Conservation (phyloP, 37 sponge, comb jelly and placozoan genomes). For the Cladorhizidae sp. region DNA sequence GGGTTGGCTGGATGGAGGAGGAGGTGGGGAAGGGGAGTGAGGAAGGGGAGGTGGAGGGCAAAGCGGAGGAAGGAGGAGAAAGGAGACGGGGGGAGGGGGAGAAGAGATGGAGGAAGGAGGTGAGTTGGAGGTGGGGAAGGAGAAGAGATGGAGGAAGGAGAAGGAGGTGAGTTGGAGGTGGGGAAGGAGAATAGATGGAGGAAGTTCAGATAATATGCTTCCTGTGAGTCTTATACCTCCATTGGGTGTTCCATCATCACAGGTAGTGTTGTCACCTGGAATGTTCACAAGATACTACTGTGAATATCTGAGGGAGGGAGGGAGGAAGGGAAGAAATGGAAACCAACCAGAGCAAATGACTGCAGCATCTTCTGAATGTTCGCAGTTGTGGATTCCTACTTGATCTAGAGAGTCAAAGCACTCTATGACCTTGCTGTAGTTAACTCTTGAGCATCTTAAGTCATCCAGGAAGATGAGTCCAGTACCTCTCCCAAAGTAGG, state of each 20-base stretch:
- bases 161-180: no score
- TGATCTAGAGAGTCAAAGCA: neutral
- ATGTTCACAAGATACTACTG: no score
- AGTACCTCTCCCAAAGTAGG: constrained; percentile 30
- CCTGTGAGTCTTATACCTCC: constrained; percentile 33
- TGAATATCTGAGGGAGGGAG: neutral
- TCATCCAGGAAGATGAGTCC: constrained; percentile 39
- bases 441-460: neutral
- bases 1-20: constrained; percentile 9
- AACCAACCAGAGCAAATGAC: no score
- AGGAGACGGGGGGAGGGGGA: no score
- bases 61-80: no score
- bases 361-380: constrained; percentile 47
- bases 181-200: constrained; percentile 22
- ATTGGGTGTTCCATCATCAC: constrained; percentile 4
- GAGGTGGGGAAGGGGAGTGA: neutral
- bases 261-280: no score
- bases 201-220: neutral
- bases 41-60: no score
- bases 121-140: no score
- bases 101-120: no score
- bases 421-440: constrained; percentile 9
- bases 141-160: no score
- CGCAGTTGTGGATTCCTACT: constrained; percentile 34
- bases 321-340: no score